These are phyloP conservation scores for Cricetomys ansorgei DNA, from an alignment of 2,113 vertebrate species.

Conservation along the genomic window DNA sequence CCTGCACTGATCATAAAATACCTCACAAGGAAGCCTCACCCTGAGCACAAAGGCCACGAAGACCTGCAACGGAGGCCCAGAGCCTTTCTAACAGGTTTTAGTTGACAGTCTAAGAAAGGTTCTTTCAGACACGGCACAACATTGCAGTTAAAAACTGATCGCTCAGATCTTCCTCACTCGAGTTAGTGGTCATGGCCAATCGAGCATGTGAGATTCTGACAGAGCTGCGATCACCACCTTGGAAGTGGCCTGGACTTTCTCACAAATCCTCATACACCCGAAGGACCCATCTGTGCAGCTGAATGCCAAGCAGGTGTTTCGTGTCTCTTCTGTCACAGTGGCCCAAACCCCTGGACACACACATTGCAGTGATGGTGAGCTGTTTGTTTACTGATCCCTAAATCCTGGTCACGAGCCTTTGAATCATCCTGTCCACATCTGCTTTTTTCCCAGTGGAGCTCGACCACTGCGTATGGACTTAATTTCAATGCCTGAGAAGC, in stretches of 20 bases:
- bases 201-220: too few relatives aligned
- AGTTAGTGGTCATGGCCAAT: not conserved
- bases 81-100: not conserved
- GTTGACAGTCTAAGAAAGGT: not conserved
- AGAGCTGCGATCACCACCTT: not conserved
- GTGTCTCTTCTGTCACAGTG: not conserved
- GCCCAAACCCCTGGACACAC: not conserved
- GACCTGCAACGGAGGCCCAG: not conserved
- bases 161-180: not conserved
- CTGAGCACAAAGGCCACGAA: not conserved
- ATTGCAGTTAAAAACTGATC: not conserved
- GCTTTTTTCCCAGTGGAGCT: not conserved
- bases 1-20: fast-evolving
- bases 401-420: not conserved
- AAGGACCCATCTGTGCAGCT: fast-evolving
- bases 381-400: not conserved
- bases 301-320: fast-evolving
- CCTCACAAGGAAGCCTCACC: not conserved
- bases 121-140: not conserved
- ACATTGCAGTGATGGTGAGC: not conserved
- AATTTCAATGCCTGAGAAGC: not conserved
- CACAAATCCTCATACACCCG: not conserved
- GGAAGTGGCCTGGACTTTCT: not conserved
- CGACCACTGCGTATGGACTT: not conserved
- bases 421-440: not conserved